A percentile compares a stretch with the other conserved stretches of the same genome.
Evolutionary conservation across 1,140 invertebrate species (phyloP).

Genomic region (Ceratina calcarata): DNA sequence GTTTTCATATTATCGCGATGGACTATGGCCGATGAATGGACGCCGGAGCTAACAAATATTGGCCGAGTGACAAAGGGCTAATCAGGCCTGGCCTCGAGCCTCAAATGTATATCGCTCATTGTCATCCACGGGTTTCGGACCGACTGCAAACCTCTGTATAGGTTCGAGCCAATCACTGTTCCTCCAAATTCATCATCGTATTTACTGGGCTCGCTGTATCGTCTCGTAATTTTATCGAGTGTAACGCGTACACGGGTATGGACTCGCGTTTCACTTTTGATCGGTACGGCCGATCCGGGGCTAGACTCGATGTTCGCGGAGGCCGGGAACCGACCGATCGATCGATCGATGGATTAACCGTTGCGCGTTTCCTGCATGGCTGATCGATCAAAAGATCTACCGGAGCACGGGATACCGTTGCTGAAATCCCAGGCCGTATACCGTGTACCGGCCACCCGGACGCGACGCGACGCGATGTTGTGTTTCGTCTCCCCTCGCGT

Average conservation of each 20-base stretch:
- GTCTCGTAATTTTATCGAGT: not conserved
- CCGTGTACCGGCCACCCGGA: no score
- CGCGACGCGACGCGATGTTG: slow-evolving; percentile 35
- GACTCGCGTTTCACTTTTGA: slow-evolving; percentile 15
- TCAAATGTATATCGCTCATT: slow-evolving; percentile 45
- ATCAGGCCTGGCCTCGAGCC: slow-evolving; percentile 53
- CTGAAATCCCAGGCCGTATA: slow-evolving; percentile 37
- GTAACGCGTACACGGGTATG: not conserved
- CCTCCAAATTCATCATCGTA: not conserved
- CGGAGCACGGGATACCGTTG: slow-evolving; percentile 21
- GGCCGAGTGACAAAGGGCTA: slow-evolving; percentile 57
- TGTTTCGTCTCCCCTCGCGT: slow-evolving; percentile 18
- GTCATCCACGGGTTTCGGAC: not conserved
- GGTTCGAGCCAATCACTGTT: not conserved
- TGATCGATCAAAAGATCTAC: slow-evolving; percentile 72
- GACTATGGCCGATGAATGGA: slow-evolving; percentile 20
- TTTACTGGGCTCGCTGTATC: no score
- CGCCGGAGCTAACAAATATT: not conserved
- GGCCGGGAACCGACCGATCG: slow-evolving; percentile 16
- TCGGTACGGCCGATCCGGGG: not conserved
- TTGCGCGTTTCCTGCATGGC: slow-evolving; percentile 54
- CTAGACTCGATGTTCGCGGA: slow-evolving; percentile 18
- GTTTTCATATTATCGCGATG: slow-evolving; percentile 34
- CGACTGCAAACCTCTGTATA: no score
- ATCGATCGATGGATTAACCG: slow-evolving; percentile 65